A percentile compares a stretch with the other conserved stretches of the same genome.
Conservation (phyloP, 2,113 vertebrate genomes). For the Amazona guildingii region DNA sequence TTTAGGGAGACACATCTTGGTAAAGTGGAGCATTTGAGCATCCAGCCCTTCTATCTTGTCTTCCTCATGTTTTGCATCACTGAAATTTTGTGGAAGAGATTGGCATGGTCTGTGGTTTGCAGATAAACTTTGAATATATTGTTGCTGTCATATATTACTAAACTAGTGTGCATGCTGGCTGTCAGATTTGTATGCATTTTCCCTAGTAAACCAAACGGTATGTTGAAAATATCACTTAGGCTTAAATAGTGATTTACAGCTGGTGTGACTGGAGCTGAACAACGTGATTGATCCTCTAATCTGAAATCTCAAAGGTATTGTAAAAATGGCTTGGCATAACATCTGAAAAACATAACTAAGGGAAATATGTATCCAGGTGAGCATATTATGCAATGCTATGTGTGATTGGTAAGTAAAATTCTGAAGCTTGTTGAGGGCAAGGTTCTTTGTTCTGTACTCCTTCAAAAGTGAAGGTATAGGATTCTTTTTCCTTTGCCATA, state of each 20-base stretch:
- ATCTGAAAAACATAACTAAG: background rate
- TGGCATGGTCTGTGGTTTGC: background rate
- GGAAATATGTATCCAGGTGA: background rate
- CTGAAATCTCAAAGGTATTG: background rate
- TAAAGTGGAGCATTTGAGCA: background rate
- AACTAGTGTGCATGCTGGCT: background rate
- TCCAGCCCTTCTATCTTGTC: background rate
- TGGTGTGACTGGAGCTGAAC: background rate
- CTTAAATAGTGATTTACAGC: background rate
- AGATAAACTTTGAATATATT: background rate
- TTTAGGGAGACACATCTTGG: background rate
- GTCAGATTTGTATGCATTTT: background rate
- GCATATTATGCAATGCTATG: background rate
- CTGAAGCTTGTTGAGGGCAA: background rate
- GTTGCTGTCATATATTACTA: background rate
- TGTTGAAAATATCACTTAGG: background rate
- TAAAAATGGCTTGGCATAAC: background rate
- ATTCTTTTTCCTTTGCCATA: background rate
- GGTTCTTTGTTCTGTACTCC: background rate
- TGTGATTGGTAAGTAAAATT: background rate
- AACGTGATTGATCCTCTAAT: background rate
- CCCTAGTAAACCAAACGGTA: background rate
- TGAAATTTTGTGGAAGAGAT: background rate
- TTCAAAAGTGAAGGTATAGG: background rate
- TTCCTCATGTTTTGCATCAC: background rate